Conservation (phyloP, 2,113 vertebrate species). For the Nyctibius bracteatus region DNA sequence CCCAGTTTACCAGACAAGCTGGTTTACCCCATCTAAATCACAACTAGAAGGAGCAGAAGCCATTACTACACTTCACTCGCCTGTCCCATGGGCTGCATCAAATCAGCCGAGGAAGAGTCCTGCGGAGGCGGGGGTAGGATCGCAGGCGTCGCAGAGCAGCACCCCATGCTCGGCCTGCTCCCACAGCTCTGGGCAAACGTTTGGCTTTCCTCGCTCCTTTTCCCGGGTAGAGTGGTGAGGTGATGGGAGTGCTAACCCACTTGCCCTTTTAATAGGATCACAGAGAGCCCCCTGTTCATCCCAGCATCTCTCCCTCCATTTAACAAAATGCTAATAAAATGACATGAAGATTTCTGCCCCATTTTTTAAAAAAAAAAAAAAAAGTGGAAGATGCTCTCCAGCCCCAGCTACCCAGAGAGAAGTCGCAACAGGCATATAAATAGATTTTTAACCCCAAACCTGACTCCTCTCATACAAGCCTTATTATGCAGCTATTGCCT, state of each 20-base stretch:
- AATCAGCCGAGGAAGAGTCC: background rate
- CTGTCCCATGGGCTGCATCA: background rate
- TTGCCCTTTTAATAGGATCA: background rate
- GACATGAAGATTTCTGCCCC: background rate
- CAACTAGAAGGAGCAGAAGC: background rate
- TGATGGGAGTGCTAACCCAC: background rate
- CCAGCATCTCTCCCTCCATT: background rate
- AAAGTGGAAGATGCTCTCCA: background rate
- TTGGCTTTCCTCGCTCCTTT: background rate
- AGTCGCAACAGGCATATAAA: background rate
- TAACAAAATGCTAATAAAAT: background rate
- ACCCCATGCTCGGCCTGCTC: accelerated
- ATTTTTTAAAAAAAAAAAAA: background rate
- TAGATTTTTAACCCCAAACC: background rate
- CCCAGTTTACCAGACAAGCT: background rate
- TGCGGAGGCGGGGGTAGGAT: accelerated
- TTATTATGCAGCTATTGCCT: background rate
- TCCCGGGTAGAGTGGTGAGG: background rate
- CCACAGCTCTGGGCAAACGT: background rate
- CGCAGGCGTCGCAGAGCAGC: accelerated
- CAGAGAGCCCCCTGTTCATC: background rate
- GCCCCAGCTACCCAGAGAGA: background rate
- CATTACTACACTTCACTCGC: background rate
- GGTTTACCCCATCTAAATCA: background rate
- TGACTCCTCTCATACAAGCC: background rate